Conservation (phyloP, 2,888 invertebrate species). For the Sepioteuthis lessoniana region DNA sequence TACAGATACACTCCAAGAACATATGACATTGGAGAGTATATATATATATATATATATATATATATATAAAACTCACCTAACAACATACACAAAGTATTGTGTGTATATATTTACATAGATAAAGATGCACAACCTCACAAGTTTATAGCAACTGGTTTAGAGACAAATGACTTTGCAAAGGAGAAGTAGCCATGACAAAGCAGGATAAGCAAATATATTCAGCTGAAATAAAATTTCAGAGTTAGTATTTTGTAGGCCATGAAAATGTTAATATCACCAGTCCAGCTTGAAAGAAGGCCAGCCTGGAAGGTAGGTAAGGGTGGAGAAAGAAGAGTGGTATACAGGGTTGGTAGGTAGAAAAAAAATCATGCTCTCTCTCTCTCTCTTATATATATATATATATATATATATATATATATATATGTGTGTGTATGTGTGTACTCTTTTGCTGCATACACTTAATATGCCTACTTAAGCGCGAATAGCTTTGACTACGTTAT, state of each 20-base stretch:
- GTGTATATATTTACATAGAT: neutral
- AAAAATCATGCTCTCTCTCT: neutral
- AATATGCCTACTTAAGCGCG: too few species aligned
- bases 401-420: neutral
- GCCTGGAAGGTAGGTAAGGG: neutral
- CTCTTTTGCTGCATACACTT: too few species aligned
- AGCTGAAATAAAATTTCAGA: neutral
- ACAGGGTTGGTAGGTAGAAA: neutral
- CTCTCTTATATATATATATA: neutral
- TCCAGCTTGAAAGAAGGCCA: neutral
- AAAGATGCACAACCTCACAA: neutral
- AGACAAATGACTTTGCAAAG: neutral
- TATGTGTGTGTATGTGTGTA: neutral
- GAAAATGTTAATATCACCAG: neutral
- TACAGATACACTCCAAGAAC: too few species aligned
- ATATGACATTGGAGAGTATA: too few species aligned
- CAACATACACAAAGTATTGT: too few species aligned
- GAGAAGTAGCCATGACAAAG: constrained; percentile 2
- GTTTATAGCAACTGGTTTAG: neutral
- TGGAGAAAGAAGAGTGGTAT: neutral
- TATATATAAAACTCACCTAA: too few species aligned
- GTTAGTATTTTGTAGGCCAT: neutral
- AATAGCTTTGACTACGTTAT: too few species aligned
- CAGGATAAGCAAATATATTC: constrained; percentile 15
- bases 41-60: too few species aligned